Conservation (phyloP, 2,113 vertebrate species). For the Forbesichthys agassizii region DNA sequence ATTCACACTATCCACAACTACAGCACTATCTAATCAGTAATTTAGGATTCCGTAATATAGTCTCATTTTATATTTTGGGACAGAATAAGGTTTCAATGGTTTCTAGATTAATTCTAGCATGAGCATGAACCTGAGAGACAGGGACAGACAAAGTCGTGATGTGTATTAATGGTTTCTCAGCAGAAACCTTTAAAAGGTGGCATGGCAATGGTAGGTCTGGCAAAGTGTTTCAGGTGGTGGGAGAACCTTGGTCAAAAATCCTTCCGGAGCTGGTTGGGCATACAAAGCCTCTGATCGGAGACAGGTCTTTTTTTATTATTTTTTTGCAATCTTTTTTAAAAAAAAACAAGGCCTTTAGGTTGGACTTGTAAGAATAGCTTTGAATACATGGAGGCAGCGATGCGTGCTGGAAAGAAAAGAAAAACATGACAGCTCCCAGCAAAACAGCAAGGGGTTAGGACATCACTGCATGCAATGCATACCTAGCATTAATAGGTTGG, state of each 20-base stretch:
- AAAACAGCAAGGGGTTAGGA: constrained; percentile 80
- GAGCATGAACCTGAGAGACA: constrained; percentile 9
- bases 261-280: constrained; percentile 93
- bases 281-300: constrained; percentile 82
- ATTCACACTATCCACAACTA: no score
- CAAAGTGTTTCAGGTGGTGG: constrained; percentile 86
- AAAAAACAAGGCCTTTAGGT: constrained; percentile 52
- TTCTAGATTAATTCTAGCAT: constrained; percentile 3
- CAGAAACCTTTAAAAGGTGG: constrained; percentile 77
- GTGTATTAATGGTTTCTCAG: constrained; percentile 63
- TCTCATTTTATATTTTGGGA: not conserved
- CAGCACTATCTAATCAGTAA: no score
- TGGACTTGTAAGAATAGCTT: constrained; percentile 60
- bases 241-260: constrained; percentile 99
- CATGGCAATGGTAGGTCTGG: constrained; percentile 93
- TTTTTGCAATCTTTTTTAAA: constrained; percentile 4
- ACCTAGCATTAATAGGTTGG: constrained; percentile 68
- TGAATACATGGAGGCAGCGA: constrained; percentile 68
- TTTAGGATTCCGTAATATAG: no score
- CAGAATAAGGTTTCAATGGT: not conserved
- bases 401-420: constrained; percentile 72
- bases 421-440: constrained; percentile 79
- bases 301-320: constrained; percentile 65
- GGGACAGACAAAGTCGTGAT: not conserved
- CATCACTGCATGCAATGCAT: constrained; percentile 85